Evolutionary conservation across 2,113 vertebrate species (phyloP).

Genomic region (Lathamus discolor): DNA sequence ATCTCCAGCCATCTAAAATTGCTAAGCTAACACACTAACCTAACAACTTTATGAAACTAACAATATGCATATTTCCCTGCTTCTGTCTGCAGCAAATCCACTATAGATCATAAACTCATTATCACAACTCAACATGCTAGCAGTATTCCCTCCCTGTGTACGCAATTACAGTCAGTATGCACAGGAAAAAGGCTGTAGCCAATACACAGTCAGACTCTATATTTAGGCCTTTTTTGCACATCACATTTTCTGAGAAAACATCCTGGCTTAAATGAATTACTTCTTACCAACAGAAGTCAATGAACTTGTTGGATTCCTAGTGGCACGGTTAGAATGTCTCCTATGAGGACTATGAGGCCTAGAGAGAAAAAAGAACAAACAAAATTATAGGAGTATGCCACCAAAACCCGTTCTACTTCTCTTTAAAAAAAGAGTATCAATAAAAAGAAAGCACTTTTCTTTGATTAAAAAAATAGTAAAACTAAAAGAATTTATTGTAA

Average conservation of each 20-base stretch:
- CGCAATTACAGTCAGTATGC: neutral
- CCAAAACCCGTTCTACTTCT: neutral
- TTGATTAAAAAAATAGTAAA: neutral
- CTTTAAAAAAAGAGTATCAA: neutral
- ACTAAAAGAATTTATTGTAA: neutral
- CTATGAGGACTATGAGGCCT: constrained; percentile 86
- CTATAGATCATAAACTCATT: neutral
- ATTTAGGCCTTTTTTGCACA: neutral
- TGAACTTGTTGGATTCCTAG: constrained; percentile 76
- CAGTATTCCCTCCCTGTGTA: neutral
- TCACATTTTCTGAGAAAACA: neutral
- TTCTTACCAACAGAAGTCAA: constrained; percentile 91
- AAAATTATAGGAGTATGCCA: neutral
- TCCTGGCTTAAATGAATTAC: neutral
- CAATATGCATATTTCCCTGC: neutral
- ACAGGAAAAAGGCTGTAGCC: neutral
- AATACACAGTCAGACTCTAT: neutral
- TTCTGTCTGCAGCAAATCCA: neutral
- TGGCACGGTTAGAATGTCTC: constrained; percentile 77
- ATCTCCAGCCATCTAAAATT: neutral
- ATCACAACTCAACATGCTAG: neutral
- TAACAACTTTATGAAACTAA: neutral
- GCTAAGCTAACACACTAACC: neutral
- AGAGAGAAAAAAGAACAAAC: neutral
- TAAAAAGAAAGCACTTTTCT: neutral